A percentile compares a stretch with the other conserved stretches of the same genome.
Conservation (phyloP, 1,140 invertebrate species). For the Sycobia sp. region DNA sequence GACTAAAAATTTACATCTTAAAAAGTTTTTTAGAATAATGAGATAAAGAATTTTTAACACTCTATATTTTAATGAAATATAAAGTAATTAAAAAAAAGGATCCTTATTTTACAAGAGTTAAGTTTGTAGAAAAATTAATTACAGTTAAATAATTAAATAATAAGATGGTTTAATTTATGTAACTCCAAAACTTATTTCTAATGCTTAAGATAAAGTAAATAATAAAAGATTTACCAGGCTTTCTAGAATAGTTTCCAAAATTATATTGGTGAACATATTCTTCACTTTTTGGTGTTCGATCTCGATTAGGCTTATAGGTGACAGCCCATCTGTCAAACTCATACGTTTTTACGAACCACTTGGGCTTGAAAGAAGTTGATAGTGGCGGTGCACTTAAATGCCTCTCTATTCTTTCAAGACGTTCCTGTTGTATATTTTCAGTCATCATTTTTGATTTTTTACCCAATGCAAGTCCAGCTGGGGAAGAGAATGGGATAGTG, state of each 20-base stretch:
- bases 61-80: too few species aligned
- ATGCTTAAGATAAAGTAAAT: too few species aligned
- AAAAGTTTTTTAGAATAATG: too few species aligned
- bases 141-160: too few species aligned
- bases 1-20: too few species aligned
- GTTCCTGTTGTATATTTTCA: constrained; percentile 60
- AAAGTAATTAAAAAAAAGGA: too few species aligned
- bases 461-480: constrained; percentile 62
- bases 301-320: constrained; percentile 57
- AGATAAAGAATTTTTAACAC: too few species aligned
- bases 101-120: too few species aligned
- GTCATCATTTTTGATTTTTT: constrained; percentile 63
- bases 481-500: constrained; percentile 65
- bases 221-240: constrained; percentile 46
- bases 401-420: constrained; percentile 62
- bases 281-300: constrained; percentile 48
- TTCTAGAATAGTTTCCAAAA: constrained; percentile 53
- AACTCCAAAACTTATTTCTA: too few species aligned
- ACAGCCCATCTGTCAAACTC: constrained; percentile 52
- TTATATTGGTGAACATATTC: constrained; percentile 61
- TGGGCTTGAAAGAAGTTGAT: constrained; percentile 51
- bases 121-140: too few species aligned
- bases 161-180: too few species aligned
- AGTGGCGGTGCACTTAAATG: constrained; percentile 61
- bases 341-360: constrained; percentile 57